phyloP scores from a whole-genome alignment of 2,113 vertebrate genomes.

The Dolichotis patagonum region DNA sequence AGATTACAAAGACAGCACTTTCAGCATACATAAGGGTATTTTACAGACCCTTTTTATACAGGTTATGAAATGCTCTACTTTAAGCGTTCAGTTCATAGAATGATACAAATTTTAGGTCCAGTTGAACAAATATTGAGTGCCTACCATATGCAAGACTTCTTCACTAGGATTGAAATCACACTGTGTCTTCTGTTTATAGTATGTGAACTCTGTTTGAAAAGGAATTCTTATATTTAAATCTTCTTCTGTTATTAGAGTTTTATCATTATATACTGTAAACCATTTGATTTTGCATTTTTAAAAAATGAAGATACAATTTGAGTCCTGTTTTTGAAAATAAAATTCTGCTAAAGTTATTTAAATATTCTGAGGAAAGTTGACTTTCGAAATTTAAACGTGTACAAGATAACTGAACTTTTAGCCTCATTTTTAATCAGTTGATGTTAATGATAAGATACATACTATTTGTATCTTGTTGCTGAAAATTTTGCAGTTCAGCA shows the following conservation, averaged over 20 bases:
- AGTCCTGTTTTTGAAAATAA: conserved; percentile 86
- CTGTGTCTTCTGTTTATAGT: conserved; percentile 86
- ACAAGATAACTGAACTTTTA: conserved; percentile 87
- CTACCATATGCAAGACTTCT: conserved; percentile 75
- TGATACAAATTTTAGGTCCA: conserved; percentile 79
- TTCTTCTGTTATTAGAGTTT: conserved; percentile 85
- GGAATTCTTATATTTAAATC: conserved; percentile 85
- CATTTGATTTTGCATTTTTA: conserved; percentile 80
- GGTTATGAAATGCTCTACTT: conserved; percentile 67
- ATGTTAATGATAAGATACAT: conserved; percentile 89
- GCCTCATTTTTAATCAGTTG: conserved; percentile 88
- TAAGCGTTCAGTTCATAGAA: conserved; percentile 51
- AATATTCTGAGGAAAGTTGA: conserved; percentile 82
- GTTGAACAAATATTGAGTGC: conserved; percentile 80
- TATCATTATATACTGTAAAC: conserved; percentile 82
- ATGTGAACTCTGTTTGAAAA: conserved; percentile 87
- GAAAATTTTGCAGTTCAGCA: conserved; percentile 90
- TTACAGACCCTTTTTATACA: conserved; percentile 74
- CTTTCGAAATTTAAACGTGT: conserved; percentile 83
- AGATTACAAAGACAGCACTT: conserved; percentile 80
- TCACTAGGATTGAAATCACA: conserved; percentile 74
- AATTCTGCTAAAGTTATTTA: conserved; percentile 85
- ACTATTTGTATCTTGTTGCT: conserved; percentile 91
- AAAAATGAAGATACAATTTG: conserved; percentile 83
- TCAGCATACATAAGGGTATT: conserved; percentile 76